Evolutionary conservation across 2,113 vertebrate species (phyloP).

Genomic region (Formicarius rufipectus): DNA sequence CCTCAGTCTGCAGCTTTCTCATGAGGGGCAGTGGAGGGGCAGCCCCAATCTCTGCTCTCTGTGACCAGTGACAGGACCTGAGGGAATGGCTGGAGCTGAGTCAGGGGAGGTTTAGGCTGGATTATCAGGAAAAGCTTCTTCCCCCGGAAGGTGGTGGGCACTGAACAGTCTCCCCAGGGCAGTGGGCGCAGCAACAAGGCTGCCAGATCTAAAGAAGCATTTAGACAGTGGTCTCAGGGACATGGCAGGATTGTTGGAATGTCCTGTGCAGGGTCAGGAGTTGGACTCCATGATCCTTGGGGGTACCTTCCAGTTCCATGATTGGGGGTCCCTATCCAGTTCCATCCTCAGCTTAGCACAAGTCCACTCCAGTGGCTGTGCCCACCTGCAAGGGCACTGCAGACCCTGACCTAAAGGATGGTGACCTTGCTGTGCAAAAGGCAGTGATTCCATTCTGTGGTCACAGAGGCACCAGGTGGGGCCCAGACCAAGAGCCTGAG

Average conservation of each 20-base stretch:
- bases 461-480: neutral
- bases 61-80: neutral
- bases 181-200: rapidly evolving
- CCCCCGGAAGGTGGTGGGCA: rapidly evolving
- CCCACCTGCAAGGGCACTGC: neutral
- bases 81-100: neutral
- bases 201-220: neutral
- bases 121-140: neutral
- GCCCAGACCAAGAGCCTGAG: neutral
- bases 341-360: neutral
- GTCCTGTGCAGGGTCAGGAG: neutral
- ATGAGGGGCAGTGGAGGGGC: rapidly evolving
- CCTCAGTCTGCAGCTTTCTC: neutral
- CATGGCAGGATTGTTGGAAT: neutral
- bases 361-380: neutral
- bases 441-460: neutral
- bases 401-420: neutral
- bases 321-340: too few species aligned
- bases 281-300: rapidly evolving
- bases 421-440: rapidly evolving
- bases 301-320: neutral
- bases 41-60: neutral
- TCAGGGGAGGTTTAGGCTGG: neutral
- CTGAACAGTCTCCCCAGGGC: rapidly evolving
- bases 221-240: rapidly evolving